Base-by-base conservation (phyloP, 2,797 vertebrate species). In the Enteromius argenteus region DNA sequence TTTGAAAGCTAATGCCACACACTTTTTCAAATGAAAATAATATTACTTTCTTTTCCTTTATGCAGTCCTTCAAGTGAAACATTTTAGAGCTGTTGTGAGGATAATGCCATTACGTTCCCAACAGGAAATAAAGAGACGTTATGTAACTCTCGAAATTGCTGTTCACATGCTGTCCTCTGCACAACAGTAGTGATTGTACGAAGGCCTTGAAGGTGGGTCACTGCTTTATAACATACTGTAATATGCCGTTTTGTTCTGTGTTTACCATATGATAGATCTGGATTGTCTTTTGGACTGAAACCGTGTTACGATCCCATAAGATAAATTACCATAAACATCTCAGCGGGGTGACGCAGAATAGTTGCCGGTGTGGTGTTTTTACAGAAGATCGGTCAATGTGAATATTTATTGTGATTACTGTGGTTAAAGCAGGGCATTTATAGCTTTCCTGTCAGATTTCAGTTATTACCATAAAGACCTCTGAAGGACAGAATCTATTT, bases 321-420 rank as follows among this genome's bases (percentile, higher is more conserved):
- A 74, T 32, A 49, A 62, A 68, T 71, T 37, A 60, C 76, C 76
- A 72, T 72, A 32, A 83, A 72, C 62, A 37, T 72, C 44, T 68
- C 67, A 32, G 82, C 42, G 35, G 85, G 72, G 53, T 80, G 27
- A 64, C 14, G 37, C 46, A 15, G 62, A 80, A 73, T 78, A 66
- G 85, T 37, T 49, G 85, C 30, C 6, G 21, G 30, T 76, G 35
- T 9, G 49, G 71, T 81, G 53, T 49, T 74, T 84, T 80, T 84
- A 71, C 77, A 62, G 27, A 67, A 69, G 17, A 76, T 60, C 49
- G 75, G 67, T 76, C 75, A 64, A 37, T 39, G 51, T 51, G 74
- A 79, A 79, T 79, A 71, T 84, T 80, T 85, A 80, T 84, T 76
- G 81, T 76, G 78, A 86, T 84, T 84, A 72, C 86, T 84, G 35